Evolutionary conservation across 1,140 invertebrate genomes (phyloP), one percentile per base, ranked within the genome.

Genomic region (Leptinotarsa undecemlineata): DNA sequence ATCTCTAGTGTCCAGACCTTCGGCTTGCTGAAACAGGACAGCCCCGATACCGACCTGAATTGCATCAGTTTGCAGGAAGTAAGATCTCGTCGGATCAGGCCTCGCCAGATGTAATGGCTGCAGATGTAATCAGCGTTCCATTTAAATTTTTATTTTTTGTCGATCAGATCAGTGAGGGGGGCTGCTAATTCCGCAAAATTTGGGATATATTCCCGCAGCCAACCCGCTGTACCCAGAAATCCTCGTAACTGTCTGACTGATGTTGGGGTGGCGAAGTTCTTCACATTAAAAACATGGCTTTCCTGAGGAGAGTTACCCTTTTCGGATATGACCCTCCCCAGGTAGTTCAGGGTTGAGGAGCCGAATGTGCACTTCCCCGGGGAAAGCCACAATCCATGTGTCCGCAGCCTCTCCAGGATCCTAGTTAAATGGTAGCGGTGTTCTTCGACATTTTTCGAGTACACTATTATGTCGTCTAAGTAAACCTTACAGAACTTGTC

Each of bases 151-250:
- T 13, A 11, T 14, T 33, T 73, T 15, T 51, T 51, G 11, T 51
- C 48, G 1, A 51, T 14, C 0, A 51, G 3, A 3, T 51, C 17
- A 3, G 48, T 8, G 0, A 51, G 6, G 2, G 48, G 48, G 48
- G 48, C 6, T 1, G 48, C 48, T 2, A 51, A 14, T 51, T 51
- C 6, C 3, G 48, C 48, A 6, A 51, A 51, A 8, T 21, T 21
- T 1, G 21, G 21, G 2, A 21, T 21, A 21, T 21, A 21, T 21
- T 21, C 21, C 1, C 21, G 6, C 48, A 51, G 2, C 48, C 75
- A 86, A 0, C 72, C 74, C 1, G 74, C 48, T 0, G 78, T 64
- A 0, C 77, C 80, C 2, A 78, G 33, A 79, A 72, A 66, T 71
- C 78, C 13, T 81, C 63, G 71, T 78, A 85, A 57, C 71, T 73